These are phyloP conservation scores for Epizoanthus ramosus DNA, from an alignment of 92 coral and sea anemone genomes.

Conservation along the genomic window DNA sequence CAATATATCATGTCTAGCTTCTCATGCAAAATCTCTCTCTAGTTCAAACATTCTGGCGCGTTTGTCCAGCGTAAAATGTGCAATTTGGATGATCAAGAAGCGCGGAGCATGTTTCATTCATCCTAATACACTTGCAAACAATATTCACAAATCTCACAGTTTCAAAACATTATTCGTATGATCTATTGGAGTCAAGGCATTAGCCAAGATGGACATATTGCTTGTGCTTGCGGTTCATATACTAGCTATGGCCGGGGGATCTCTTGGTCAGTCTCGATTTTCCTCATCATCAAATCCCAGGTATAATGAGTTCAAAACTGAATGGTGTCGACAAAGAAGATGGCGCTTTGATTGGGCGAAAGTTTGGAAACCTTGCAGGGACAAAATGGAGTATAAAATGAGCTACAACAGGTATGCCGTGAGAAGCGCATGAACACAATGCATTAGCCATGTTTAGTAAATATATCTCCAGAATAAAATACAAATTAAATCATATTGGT, in stretches of 20 bases:
- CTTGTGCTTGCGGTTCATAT: neutral
- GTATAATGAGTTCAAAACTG: neutral
- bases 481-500: neutral
- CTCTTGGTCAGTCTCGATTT: neutral
- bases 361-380: constrained; percentile 32
- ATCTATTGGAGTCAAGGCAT: too few species aligned
- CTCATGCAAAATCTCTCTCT: too few species aligned
- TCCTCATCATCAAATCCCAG: neutral
- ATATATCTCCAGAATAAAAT: neutral
- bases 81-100: too few species aligned
- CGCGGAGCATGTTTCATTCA: too few species aligned
- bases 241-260: neutral
- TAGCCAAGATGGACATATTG: neutral
- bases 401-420: constrained; percentile 11
- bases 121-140: too few species aligned
- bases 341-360: constrained; percentile 39
- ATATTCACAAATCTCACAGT: too few species aligned
- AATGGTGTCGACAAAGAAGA: constrained; percentile 36
- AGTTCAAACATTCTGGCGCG: too few species aligned
- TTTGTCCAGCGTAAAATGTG: too few species aligned
- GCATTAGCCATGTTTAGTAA: too few species aligned
- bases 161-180: too few species aligned
- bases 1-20: too few species aligned
- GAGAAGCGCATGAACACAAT: neutral
- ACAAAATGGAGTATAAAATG: constrained; percentile 16